Conservation (phyloP, 2,113 vertebrate genomes). For the Tretioscincus oriximinensis region DNA sequence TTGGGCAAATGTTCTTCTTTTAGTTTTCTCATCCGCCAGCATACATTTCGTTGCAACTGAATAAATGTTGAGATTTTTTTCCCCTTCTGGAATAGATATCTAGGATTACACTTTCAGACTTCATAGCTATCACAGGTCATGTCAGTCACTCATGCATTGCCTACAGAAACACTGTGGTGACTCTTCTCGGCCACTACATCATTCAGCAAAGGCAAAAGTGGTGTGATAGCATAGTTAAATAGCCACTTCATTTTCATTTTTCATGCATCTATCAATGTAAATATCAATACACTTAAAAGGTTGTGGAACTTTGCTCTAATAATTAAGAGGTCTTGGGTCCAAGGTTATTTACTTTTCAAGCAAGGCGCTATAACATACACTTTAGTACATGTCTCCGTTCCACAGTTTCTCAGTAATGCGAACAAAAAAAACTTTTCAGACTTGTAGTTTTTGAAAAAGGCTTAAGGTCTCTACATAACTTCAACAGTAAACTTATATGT, state of each 20-base stretch:
- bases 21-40: not conserved
- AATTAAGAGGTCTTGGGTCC: not conserved
- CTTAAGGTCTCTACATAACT: not conserved
- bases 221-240: not conserved
- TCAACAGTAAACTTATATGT: too few relatives aligned
- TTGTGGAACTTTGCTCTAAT: not conserved
- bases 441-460: not conserved
- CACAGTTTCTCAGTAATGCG: not conserved
- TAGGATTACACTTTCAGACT: not conserved
- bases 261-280: not conserved
- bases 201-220: not conserved
- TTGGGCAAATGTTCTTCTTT: not conserved
- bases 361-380: not conserved
- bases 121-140: not conserved
- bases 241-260: not conserved
- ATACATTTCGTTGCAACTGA: not conserved
- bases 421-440: not conserved
- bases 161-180: not conserved
- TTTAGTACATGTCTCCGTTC: not conserved
- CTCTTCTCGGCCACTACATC: not conserved
- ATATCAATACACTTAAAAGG: not conserved
- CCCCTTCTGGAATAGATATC: not conserved
- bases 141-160: not conserved
- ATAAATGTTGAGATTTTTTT: not conserved
- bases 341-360: not conserved